Evolutionary conservation across 2,113 vertebrate species (phyloP).

Genomic region (Haplotaxodon microlepis): DNA sequence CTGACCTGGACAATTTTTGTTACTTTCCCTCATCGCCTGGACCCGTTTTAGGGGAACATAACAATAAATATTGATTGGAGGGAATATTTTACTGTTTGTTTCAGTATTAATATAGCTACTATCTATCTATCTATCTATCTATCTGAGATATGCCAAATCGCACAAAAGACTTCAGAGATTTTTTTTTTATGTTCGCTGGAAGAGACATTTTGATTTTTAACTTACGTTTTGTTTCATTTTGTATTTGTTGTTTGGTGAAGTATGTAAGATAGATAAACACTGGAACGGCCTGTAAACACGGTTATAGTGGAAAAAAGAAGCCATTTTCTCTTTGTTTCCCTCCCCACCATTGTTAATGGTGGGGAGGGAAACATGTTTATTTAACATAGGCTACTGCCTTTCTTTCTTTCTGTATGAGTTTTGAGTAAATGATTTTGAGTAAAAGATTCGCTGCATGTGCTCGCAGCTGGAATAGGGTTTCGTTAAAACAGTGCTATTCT

Average conservation of each 20-base stretch:
- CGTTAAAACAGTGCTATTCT: neutral
- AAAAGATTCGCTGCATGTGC: neutral
- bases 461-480: neutral
- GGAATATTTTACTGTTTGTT: neutral
- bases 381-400: neutral
- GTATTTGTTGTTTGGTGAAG: neutral
- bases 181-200: neutral
- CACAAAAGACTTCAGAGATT: neutral
- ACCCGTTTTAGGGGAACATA: neutral
- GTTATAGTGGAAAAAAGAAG: neutral
- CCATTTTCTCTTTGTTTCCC: neutral
- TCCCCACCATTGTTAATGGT: neutral
- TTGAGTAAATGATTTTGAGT: neutral
- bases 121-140: neutral
- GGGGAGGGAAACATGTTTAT: too few relatives aligned
- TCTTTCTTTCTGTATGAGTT: neutral
- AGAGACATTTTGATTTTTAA: neutral
- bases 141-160: neutral
- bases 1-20: neutral
- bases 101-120: neutral
- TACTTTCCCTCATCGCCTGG: neutral
- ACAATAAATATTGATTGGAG: neutral
- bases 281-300: neutral
- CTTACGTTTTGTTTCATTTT: neutral
- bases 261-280: neutral